Evolutionary conservation across 2,888 invertebrate genomes (phyloP), one percentile per base, ranked within the genome.

Genomic region (Pediacus dermestoides): DNA sequence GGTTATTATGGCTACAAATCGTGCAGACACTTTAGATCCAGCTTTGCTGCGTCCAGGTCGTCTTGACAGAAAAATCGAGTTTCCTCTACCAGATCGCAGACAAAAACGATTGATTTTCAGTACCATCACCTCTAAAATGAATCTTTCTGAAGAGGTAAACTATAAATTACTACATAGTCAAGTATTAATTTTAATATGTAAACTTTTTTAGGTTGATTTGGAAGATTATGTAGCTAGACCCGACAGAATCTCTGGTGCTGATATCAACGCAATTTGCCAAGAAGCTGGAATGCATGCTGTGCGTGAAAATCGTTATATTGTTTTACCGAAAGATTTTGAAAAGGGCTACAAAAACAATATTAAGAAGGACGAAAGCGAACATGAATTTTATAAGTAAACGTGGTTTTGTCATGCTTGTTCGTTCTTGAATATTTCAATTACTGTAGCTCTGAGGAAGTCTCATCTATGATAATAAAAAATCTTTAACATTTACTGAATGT

Each of bases 201-300:
- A n/a, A n/a, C n/a, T n/a, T 26, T 50, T 60, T 37, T 43, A 68
- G 68, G 97, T 97, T 1, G 99, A 99, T 70, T 73, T 99, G 34
- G 99, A 99, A 66, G 99, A 99, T 73, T 99, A 93, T 70, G 96
- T 99, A 1, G 96, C 97, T 7, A 78, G 99, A 10, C 97, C 99
- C 1, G 99, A 99, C 68, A 90, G 93, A 70, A 96, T 99, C 58
- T 96, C 95, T 30, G 97, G 99, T 13, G 99, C 99, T 12, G 99
- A 99, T 63, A 97, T 99, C 60, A 99, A 99, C 71, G 96, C 99
- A 34, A 99, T 99, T 63, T 97, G 97, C 67, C 99, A 99, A 71
- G 99, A 99, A 78, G 99, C 99, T 43, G 99, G 99, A 53, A 99
- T 99, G 99, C 97, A 99, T 67, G 99, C 99, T 2, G 97, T 99